Evolutionary conservation across 2,888 invertebrate species (phyloP).

Genomic region (Scelioninae gen. 1): DNA sequence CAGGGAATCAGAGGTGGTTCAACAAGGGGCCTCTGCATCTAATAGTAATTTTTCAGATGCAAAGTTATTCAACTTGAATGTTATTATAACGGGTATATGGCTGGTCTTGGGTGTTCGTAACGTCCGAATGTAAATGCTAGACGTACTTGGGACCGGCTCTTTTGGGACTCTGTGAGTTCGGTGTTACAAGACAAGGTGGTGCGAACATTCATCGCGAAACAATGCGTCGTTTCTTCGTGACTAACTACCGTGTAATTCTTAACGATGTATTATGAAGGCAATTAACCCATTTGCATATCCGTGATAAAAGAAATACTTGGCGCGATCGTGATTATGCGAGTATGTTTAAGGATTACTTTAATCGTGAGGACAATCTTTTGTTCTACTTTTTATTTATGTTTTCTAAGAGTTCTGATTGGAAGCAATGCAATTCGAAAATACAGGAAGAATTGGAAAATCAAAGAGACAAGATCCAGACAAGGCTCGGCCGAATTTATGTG

Average conservation of each 20-base stretch:
- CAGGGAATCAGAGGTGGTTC: constrained; percentile 25
- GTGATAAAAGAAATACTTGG: constrained; percentile 56
- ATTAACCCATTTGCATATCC: constrained; percentile 70
- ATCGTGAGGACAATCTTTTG: constrained; percentile 4
- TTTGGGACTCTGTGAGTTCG: constrained; percentile 49
- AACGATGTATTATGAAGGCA: constrained; percentile 61
- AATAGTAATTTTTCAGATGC: constrained; percentile 52
- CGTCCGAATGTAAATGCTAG: constrained; percentile 29
- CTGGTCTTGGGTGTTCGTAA: constrained; percentile 23
- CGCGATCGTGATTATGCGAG: constrained; percentile 56
- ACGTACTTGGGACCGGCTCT: constrained; percentile 5
- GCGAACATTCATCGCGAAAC: constrained; percentile 47
- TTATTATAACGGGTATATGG: constrained; percentile 22
- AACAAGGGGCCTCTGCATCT: constrained; percentile 37
- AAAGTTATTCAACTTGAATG: constrained; percentile 3
- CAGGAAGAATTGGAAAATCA: constrained; percentile 5
- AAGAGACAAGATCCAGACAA: constrained; percentile 15
- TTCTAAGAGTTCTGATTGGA: constrained; percentile 19
- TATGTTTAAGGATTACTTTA: constrained; percentile 22
- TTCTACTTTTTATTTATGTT: constrained; percentile 18
- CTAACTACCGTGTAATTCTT: constrained; percentile 68
- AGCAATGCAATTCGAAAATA: constrained; percentile 15
- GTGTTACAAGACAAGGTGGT: constrained; percentile 22
- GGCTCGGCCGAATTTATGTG: constrained; percentile 29
- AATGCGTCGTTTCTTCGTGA: constrained; percentile 66